A percentile compares a stretch with the other conserved stretches of the same genome.
Evolutionary conservation across 2,888 invertebrate genomes (phyloP).

Genomic region (Catocala nupta): DNA sequence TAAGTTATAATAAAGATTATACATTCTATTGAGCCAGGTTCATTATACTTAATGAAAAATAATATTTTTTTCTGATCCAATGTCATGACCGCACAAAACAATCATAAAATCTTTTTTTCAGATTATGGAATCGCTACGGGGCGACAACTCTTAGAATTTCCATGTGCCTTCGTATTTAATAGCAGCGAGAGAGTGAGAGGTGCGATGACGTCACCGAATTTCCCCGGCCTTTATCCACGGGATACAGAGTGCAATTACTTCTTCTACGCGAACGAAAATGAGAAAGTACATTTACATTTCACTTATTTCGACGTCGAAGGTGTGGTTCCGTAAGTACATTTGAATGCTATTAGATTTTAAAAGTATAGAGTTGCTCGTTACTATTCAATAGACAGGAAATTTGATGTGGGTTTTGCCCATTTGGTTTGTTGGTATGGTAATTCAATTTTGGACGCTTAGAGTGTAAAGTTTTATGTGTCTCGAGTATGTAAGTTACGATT

Average conservation of each 20-base stretch:
- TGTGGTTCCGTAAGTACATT: slow-evolving; percentile 93
- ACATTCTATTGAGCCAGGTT: no score
- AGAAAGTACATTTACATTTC: slow-evolving; percentile 94
- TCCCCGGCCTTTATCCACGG: slow-evolving; percentile 95
- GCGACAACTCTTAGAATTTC: slow-evolving; percentile 91
- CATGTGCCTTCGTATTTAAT: slow-evolving; percentile 96
- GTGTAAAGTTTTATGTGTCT: no score
- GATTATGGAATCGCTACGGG: slow-evolving; percentile 96
- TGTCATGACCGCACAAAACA: not conserved
- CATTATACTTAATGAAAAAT: no score
- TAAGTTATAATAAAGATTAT: no score
- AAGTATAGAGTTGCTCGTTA: slow-evolving; percentile 20
- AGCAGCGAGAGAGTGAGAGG: slow-evolving; percentile 93
- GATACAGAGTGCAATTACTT: slow-evolving; percentile 97
- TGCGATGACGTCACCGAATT: slow-evolving; percentile 95
- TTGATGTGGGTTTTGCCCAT: not conserved
- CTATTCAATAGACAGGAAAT: not conserved
- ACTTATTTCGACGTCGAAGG: slow-evolving; percentile 98
- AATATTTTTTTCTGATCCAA: no score
- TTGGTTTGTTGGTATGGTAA: no score
- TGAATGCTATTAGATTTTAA: slow-evolving; percentile 37
- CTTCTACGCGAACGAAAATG: slow-evolving; percentile 92
- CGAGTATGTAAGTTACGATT: no score
- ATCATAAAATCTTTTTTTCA: slow-evolving; percentile 70
- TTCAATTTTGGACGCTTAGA: no score